phyloP scores from a whole-genome alignment of 2,888 invertebrate species.

The Acanthosepion esculentum region DNA sequence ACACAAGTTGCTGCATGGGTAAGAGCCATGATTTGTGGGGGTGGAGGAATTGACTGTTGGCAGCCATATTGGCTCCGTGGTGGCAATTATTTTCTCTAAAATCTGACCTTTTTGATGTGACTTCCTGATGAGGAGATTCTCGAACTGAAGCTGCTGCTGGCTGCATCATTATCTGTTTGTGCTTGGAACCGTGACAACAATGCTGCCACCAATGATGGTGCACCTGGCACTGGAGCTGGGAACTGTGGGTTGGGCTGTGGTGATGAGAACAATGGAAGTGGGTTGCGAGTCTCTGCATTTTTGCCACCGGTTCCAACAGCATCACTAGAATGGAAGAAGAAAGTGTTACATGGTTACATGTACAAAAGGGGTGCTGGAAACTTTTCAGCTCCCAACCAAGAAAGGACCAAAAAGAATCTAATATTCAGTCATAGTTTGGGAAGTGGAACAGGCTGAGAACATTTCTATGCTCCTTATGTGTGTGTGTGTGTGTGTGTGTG shows the following conservation, averaged over 20 bases:
- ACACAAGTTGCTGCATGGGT: background rate
- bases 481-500: no score
- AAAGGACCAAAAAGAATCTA: no score
- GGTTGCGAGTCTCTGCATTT: background rate
- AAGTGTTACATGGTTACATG: no score
- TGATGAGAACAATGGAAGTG: background rate
- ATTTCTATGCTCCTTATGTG: no score
- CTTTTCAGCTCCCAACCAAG: no score
- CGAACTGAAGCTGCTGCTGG: background rate
- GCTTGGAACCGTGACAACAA: background rate
- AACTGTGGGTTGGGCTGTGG: background rate
- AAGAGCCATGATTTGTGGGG: background rate
- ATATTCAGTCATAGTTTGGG: no score
- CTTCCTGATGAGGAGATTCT: constrained; percentile 34
- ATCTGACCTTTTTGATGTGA: constrained; percentile 39
- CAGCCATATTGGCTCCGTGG: background rate
- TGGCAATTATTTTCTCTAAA: constrained; percentile 22
- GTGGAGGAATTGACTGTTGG: background rate
- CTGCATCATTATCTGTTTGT: constrained; percentile 23
- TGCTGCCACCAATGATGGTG: background rate
- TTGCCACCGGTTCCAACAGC: background rate
- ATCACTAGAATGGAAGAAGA: background rate
- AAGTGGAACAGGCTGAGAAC: no score
- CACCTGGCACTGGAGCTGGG: background rate
- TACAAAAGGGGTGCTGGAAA: no score